Base-by-base conservation (phyloP, 2,888 invertebrate species). In the Pyrocoelia pectoralis region DNA sequence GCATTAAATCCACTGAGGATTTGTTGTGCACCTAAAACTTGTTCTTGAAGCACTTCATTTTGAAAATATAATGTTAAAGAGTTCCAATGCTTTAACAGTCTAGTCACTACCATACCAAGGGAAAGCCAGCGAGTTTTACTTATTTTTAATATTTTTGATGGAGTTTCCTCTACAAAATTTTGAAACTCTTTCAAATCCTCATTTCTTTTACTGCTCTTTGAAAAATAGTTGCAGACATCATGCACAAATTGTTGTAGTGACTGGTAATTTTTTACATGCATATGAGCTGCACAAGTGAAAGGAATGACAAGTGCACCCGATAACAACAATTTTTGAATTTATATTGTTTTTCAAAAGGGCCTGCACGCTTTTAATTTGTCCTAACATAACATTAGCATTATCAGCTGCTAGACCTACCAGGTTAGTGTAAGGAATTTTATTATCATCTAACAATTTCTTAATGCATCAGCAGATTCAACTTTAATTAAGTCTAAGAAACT, bases 311-410 rank as follows among this genome's bases (percentile, higher is more conserved):
- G n/a, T n/a, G n/a, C 43, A 43, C 1, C 14, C 14, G 2, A 14
- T 13, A 2, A 43, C 43, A 13, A 65, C 43, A 40, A 68, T 15
- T 38, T 60, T 33, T 8, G 66, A 64, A 2, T 15, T 17, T 17
- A 54, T n/a, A 10, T 19, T 55, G 13, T 54, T 46, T 53, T 5
- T n/a, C n/a, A 68, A 38, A 49, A 51, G 48, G 5, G 57, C 52
- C 19, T 60, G 61, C 1, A 68, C 60, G 10, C 68, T 56, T 6
- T 56, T 55, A 28, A 58, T 43, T 12, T 63, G 40, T 1, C 68
- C 65, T 65, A 66, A 57, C 56, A 62, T 66, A 1, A 66, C 65
- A n/a, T 28, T 24, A 13, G 65, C 63, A 40, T 66, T 57, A 41
- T 68, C 68, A 48, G 48, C 24, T 9, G 3, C 38, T 5, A 53